Percentiles rank a stretch among this genome's conserved stretches.
phyloP scores from a whole-genome alignment of 1,140 invertebrate genomes.

The Temnothorax curvispinosus region DNA sequence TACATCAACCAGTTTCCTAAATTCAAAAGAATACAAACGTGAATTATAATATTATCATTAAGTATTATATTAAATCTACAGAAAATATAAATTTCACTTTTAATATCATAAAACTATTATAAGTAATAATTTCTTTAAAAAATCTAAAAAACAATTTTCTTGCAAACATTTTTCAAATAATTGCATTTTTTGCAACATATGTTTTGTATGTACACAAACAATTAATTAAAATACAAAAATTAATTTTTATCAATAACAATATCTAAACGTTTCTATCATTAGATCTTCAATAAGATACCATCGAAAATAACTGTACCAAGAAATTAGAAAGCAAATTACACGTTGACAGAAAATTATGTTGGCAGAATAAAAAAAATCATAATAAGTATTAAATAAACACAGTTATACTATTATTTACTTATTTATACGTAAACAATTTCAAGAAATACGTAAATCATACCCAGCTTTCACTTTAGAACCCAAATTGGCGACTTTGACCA shows the following conservation, averaged over 20 bases:
- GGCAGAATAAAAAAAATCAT: no score
- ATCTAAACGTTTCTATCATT: background rate
- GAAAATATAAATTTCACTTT: background rate
- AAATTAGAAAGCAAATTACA: background rate
- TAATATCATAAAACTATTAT: no score
- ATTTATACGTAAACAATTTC: background rate
- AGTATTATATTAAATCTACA: background rate
- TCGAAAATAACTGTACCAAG: background rate
- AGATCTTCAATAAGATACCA: background rate
- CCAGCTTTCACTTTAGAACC: background rate
- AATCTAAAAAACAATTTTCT: background rate
- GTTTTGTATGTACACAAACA: background rate
- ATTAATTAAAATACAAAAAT: background rate
- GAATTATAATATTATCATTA: no score
- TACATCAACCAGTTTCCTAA: background rate
- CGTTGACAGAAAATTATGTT: no score
- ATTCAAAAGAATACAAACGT: slow-evolving; percentile 1
- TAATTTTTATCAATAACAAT: background rate
- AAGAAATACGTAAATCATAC: background rate
- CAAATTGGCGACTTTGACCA: background rate
- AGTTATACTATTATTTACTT: background rate
- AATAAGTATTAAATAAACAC: background rate
- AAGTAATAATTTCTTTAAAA: background rate
- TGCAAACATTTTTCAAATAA: background rate
- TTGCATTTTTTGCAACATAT: background rate